A percentile compares a stretch with the other conserved stretches of the same genome.
These are phyloP conservation scores for Gila orcuttii DNA, from an alignment of 2,113 vertebrate genomes.

Conservation along the genomic window DNA sequence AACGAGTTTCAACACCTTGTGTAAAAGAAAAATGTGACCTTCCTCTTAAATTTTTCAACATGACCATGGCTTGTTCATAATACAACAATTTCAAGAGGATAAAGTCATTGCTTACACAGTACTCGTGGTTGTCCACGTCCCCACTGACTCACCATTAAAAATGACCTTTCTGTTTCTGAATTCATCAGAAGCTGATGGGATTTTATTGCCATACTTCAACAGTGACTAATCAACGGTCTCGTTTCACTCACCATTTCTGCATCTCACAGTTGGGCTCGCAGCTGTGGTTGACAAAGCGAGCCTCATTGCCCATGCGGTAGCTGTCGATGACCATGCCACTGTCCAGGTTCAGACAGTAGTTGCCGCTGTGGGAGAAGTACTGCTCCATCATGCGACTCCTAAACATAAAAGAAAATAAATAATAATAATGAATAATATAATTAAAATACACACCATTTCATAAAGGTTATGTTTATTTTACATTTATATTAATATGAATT, in stretches of 20 bases:
- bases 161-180: constrained; percentile 11
- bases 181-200: constrained; percentile 2
- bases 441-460: too few species aligned
- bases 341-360: constrained; percentile 98
- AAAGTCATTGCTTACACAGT: constrained; percentile 20
- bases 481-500: too few species aligned
- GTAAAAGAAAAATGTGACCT: neutral
- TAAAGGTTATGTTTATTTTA: too few species aligned
- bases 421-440: too few species aligned
- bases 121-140: constrained; percentile 14
- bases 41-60: neutral
- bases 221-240: constrained; percentile 14
- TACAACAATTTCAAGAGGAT: neutral
- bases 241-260: constrained; percentile 93
- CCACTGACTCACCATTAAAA: constrained; percentile 1
- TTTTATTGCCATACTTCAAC: neutral
- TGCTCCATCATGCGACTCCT: constrained; percentile 98
- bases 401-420: constrained; percentile 4
- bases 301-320: constrained; percentile 98
- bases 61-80: neutral
- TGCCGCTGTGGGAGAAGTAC: constrained; percentile 95
- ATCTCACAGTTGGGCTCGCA: constrained; percentile 99
- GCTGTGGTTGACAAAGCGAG: constrained; percentile 99
- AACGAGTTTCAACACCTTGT: neutral
- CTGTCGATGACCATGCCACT: constrained; percentile 99